These are phyloP conservation scores for Sitodiplosis mosellana DNA, from an alignment of 1,140 invertebrate genomes.

Conservation along the genomic window DNA sequence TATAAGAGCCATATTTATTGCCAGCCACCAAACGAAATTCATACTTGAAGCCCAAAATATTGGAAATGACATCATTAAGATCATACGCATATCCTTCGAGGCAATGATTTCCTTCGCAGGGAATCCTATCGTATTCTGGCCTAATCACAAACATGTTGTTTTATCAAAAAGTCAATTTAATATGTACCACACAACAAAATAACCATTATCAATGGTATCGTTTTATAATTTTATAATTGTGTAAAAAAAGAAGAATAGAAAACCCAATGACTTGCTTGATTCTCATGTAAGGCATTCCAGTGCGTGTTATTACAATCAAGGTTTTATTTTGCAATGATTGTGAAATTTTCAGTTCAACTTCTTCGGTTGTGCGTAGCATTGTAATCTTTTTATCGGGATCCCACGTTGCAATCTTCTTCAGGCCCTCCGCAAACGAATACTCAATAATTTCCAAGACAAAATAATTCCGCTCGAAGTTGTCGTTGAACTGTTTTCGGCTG, in stretches of 20 bases:
- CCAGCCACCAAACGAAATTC: conserved; percentile 50
- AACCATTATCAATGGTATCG: not conserved
- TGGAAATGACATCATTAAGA: conserved; percentile 54
- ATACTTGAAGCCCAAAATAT: conserved; percentile 57
- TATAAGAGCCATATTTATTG: conserved; percentile 49
- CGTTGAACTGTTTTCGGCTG: conserved; percentile 57
- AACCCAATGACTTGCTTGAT: conserved; percentile 20
- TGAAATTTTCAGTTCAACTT: conserved; percentile 27
- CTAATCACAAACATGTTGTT: not conserved
- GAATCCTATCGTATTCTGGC: conserved; percentile 20
- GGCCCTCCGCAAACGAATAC: conserved; percentile 31
- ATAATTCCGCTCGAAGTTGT: conserved; percentile 44
- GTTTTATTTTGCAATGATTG: conserved; percentile 36
- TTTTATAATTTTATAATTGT: not conserved
- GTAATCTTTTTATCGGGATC: conserved; percentile 30
- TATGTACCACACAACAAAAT: not conserved
- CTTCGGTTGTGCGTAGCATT: conserved; percentile 23
- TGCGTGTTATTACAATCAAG: conserved; percentile 33
- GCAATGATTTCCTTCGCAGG: conserved; percentile 31
- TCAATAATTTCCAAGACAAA: conserved; percentile 66
- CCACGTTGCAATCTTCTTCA: conserved; percentile 43
- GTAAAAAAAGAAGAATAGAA: not conserved
- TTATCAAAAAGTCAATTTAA: not conserved
- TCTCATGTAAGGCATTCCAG: conserved; percentile 65
- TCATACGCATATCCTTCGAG: conserved; percentile 69